A percentile compares a stretch with the other conserved stretches of the same genome.
These are phyloP conservation scores for Drymodes brunneopygia DNA, from an alignment of 2,113 vertebrate species.

Conservation along the genomic window DNA sequence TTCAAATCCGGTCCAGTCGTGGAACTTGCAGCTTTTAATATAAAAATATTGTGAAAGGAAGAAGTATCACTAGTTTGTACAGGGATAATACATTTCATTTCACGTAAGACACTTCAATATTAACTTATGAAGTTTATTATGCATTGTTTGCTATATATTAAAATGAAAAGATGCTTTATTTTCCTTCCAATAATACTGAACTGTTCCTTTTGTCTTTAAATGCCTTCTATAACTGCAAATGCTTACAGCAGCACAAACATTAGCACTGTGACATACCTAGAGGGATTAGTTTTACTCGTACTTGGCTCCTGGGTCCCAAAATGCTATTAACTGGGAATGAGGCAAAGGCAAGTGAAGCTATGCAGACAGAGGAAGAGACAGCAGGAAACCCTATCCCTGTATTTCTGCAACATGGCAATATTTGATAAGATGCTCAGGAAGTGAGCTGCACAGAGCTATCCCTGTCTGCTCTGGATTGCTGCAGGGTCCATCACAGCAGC, in stretches of 20 bases:
- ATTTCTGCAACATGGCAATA: not conserved
- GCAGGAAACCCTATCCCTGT: not conserved
- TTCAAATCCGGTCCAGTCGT: conserved; percentile 85
- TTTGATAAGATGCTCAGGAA: not conserved
- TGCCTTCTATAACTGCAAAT: not conserved
- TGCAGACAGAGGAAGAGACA: not conserved
- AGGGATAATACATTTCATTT: not conserved
- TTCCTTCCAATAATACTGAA: not conserved
- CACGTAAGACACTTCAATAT: not conserved
- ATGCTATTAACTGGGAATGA: not conserved
- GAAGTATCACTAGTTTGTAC: not conserved
- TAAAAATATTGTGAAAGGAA: not conserved
- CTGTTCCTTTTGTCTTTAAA: not conserved
- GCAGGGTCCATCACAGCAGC: not conserved
- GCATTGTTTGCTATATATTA: not conserved
- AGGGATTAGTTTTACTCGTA: not conserved
- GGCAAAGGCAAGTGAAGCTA: not conserved
- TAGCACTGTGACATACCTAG: not conserved
- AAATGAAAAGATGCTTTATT: not conserved
- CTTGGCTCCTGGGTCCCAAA: not conserved
- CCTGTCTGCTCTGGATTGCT: not conserved
- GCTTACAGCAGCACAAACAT: not conserved
- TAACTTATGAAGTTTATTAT: not conserved
- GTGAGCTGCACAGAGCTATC: not conserved
- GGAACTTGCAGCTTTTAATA: conserved; percentile 82